Evolutionary conservation across 1,140 invertebrate species (phyloP).

Genomic region (Dendroctonus ponderosae): DNA sequence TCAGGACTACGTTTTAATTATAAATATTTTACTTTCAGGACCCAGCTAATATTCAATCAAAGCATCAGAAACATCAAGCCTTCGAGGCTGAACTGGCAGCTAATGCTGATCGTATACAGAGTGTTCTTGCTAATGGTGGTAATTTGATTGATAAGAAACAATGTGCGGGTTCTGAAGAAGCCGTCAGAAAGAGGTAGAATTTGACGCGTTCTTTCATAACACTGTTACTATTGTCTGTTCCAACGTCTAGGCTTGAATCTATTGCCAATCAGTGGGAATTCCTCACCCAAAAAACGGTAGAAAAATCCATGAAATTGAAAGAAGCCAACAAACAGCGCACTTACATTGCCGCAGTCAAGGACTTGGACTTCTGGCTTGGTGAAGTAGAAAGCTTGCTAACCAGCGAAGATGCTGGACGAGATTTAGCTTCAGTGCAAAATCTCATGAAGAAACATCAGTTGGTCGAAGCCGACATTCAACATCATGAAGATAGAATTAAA

Average conservation of each 20-base stretch:
- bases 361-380: conserved; percentile 99
- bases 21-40: conserved; percentile 52
- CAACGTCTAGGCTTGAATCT: conserved; percentile 64
- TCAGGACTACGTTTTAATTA: not conserved
- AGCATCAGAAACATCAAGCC: conserved; percentile 99
- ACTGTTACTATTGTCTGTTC: not conserved
- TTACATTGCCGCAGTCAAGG: conserved; percentile 99
- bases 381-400: conserved; percentile 97
- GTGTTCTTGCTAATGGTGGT: conserved; percentile 92
- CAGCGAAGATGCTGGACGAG: conserved; percentile 97
- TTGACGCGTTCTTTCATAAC: not conserved
- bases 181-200: conserved; percentile 74
- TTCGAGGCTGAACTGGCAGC: conserved; percentile 98
- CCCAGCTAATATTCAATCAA: conserved; percentile 89
- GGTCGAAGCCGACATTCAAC: conserved; percentile 94
- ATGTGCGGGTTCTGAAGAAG: conserved; percentile 89
- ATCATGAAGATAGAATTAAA: conserved; percentile 94
- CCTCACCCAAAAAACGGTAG: conserved; percentile 94
- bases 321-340: conserved; percentile 98
- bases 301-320: conserved; percentile 96
- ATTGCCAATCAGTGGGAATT: conserved; percentile 99
- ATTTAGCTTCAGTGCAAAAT: conserved; percentile 98
- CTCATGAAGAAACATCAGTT: conserved; percentile 98
- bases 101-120: conserved; percentile 96
- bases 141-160: conserved; percentile 92